Base-by-base conservation (phyloP, 2,113 vertebrate species). In the Hippotragus niger region DNA sequence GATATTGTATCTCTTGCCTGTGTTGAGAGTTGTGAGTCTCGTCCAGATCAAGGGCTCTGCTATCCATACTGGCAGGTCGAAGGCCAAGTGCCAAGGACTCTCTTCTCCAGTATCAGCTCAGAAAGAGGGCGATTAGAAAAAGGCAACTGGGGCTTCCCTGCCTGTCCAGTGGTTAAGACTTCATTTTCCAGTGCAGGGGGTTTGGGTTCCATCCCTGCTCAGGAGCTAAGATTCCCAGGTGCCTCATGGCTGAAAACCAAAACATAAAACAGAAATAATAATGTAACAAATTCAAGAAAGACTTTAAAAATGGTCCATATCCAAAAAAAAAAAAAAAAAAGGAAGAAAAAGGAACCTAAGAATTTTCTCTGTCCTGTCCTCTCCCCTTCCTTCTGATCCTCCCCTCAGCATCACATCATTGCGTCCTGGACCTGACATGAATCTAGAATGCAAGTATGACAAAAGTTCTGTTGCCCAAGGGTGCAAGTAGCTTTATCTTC, bases 1-100 rank as follows among this genome's bases (percentile, higher is more conserved):
- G 45, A 45, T 87, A 76, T 15, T 6, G 0, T 62, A 5, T 84
- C 92, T 97, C 86, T 83, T 71, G 67, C 81, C 40, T 86, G 76
- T 95, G 33, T 82, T 36, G 88, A 25, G 96, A 94, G 50, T 36
- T 64, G 15, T 0, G 0, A 94, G 74, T 14, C 95, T 97, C 0
- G 0, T 95, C 52, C 76, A 82, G 85, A 97, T 95, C 87, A 60
- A 96, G 85, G 85, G 36, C 88, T 40, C 82, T 96, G 3, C 97
- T 96, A 96, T 52, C 45, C 15, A 16, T 6, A n/a, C 78, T n/a
- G 80, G 40, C 81, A 86, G 96, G 64, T 90, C 58, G 10, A 96
- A 76, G 95, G 71, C 94, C 74, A 21, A 25, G 93, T 5, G 47
- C 93, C 87, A 84, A 87, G 86, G 76, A 31, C 43, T 45, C 27